These are phyloP conservation scores for Platerodrilus igneus DNA, from an alignment of 2,888 invertebrate species.

Conservation along the genomic window DNA sequence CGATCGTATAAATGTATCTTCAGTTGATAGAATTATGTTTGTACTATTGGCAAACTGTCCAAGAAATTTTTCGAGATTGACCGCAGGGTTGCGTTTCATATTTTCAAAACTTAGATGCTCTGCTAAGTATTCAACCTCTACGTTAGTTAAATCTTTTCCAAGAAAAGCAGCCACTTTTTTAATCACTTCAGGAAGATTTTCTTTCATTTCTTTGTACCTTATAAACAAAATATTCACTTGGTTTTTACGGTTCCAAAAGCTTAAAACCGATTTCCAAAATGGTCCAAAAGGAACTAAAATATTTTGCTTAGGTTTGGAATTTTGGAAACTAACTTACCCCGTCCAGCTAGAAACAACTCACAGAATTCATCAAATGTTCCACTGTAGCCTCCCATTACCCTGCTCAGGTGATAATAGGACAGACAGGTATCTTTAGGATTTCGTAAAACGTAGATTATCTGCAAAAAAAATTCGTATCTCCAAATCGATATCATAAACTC, in stretches of 20 bases:
- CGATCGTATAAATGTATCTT: too few relatives aligned
- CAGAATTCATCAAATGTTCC: conserved; percentile 6
- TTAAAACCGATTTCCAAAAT: conserved; percentile 67
- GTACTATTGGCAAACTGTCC: too few relatives aligned
- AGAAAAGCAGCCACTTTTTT: conserved; percentile 31
- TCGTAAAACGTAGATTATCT: not conserved
- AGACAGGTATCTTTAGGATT: not conserved
- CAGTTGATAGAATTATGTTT: too few relatives aligned
- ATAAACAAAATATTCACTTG: conserved; percentile 64
- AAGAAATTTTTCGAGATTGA: too few relatives aligned
- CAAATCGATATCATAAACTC: not conserved
- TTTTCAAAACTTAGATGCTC: conserved; percentile 38
- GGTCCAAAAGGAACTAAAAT: conserved; percentile 62
- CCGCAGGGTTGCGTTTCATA: conserved; percentile 56
- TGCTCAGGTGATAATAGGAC: not conserved
- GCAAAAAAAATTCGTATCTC: not conserved
- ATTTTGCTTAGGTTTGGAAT: too few relatives aligned
- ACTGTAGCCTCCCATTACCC: not conserved
- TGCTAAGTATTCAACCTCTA: conserved; percentile 30
- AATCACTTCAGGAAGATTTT: conserved; percentile 36
- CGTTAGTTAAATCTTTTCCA: conserved; percentile 29
- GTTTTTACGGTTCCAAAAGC: conserved; percentile 61
- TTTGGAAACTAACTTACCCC: too few relatives aligned
- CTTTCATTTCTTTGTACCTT: conserved; percentile 68
- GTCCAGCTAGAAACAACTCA: conserved; percentile 8